These are phyloP conservation scores for Chesias legatella DNA, from an alignment of 2,888 invertebrate genomes.

Conservation along the genomic window DNA sequence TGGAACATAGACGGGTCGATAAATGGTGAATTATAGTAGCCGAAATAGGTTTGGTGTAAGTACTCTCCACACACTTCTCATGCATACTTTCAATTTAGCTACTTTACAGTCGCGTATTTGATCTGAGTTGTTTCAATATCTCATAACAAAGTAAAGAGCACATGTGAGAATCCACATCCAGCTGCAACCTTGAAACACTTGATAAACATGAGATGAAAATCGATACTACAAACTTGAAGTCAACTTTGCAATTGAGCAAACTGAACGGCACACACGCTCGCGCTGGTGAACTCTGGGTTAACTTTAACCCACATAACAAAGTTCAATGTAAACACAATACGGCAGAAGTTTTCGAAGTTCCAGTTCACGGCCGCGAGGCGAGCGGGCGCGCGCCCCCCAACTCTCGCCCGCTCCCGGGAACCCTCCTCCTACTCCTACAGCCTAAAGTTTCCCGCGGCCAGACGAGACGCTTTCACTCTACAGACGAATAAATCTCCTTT, in stretches of 20 bases:
- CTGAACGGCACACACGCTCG: constrained; percentile 72
- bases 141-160: neutral
- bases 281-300: constrained; percentile 76
- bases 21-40: too few relatives aligned
- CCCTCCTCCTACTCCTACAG: constrained; percentile 21
- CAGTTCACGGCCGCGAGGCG: constrained; percentile 76
- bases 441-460: constrained; percentile 27
- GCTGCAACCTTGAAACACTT: constrained; percentile 71
- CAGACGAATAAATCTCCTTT: constrained; percentile 26
- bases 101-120: too few relatives aligned
- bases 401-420: constrained; percentile 13
- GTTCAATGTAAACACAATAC: constrained; percentile 81
- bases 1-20: too few relatives aligned
- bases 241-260: constrained; percentile 73
- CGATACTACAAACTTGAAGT: constrained; percentile 73
- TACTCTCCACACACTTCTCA: too few relatives aligned
- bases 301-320: constrained; percentile 81
- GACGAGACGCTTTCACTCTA: constrained; percentile 30
- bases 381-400: constrained; percentile 35
- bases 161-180: constrained; percentile 2
- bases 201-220: constrained; percentile 76
- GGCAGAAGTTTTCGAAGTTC: constrained; percentile 74
- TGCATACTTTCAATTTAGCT: too few relatives aligned
- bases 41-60: too few relatives aligned
- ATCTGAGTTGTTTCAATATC: neutral